phyloP scores from a whole-genome alignment of 1,140 invertebrate species.

The Nylanderia fulva region DNA sequence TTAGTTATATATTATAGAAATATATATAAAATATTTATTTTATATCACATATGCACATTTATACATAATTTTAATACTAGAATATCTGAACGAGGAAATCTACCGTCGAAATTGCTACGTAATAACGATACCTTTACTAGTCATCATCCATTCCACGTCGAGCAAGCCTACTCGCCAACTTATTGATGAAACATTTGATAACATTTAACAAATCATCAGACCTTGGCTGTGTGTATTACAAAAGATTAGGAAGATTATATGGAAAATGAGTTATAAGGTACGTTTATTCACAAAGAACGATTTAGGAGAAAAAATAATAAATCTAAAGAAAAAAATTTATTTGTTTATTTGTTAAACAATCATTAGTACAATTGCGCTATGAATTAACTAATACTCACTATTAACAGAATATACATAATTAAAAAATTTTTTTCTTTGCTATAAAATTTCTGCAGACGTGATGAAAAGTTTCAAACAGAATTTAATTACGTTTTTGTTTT shows the following conservation, averaged over 20 bases:
- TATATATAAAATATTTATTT: not conserved
- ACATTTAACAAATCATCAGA: not conserved
- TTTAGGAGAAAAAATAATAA: not conserved
- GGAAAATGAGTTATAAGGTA: not conserved
- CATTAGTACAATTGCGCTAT: not conserved
- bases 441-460: too few species aligned
- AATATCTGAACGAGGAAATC: constrained; percentile 6
- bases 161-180: constrained; percentile 46
- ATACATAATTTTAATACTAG: constrained; percentile 3
- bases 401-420: not conserved
- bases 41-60: too few species aligned
- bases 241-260: not conserved
- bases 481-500: constrained; percentile 2
- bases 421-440: too few species aligned
- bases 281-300: not conserved
- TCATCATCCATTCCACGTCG: constrained; percentile 8
- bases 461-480: too few species aligned
- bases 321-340: not conserved
- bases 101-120: constrained; percentile 17
- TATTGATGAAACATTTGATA: constrained; percentile 28
- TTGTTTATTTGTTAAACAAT: not conserved
- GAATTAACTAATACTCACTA: not conserved
- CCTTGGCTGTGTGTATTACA: not conserved
- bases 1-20: not conserved
- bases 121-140: constrained; percentile 7